Evolutionary conservation across 2,888 invertebrate genomes (phyloP).

Genomic region (Venustoraphidia nigricollis): DNA sequence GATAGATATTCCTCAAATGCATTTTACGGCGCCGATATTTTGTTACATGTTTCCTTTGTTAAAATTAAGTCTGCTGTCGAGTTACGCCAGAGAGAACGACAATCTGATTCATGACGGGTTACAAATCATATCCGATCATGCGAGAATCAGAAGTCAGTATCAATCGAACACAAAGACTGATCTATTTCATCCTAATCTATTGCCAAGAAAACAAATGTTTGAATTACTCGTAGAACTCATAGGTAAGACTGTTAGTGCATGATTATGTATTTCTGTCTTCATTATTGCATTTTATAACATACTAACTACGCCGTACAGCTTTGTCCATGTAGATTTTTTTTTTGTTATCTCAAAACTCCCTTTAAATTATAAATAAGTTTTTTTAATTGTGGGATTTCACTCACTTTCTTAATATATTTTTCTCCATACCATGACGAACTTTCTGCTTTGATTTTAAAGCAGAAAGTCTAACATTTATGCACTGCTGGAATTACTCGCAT

Average conservation of each 20-base stretch:
- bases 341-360: too few species aligned
- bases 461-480: too few species aligned
- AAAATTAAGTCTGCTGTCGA: constrained; percentile 37
- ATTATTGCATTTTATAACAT: too few species aligned
- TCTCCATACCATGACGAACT: too few species aligned
- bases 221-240: constrained; percentile 63
- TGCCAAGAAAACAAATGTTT: constrained; percentile 73
- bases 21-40: constrained; percentile 59
- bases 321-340: too few species aligned
- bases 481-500: too few species aligned
- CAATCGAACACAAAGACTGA: constrained; percentile 28
- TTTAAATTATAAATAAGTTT: too few species aligned
- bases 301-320: too few species aligned
- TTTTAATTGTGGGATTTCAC: too few species aligned
- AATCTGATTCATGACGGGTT: constrained; percentile 41
- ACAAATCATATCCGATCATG: constrained; percentile 56
- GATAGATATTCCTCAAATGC: constrained; percentile 18
- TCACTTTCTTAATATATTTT: too few species aligned
- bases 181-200: constrained; percentile 53
- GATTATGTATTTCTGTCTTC: too few species aligned
- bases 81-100: constrained; percentile 32
- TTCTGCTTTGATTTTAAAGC: too few species aligned
- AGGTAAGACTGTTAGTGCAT: constrained; percentile 28
- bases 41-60: constrained; percentile 71
- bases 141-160: constrained; percentile 38